Percentiles rank a stretch among this genome's conserved stretches.
Evolutionary conservation across 2,797 vertebrate species (phyloP).

Genomic region (Alosa sapidissima): DNA sequence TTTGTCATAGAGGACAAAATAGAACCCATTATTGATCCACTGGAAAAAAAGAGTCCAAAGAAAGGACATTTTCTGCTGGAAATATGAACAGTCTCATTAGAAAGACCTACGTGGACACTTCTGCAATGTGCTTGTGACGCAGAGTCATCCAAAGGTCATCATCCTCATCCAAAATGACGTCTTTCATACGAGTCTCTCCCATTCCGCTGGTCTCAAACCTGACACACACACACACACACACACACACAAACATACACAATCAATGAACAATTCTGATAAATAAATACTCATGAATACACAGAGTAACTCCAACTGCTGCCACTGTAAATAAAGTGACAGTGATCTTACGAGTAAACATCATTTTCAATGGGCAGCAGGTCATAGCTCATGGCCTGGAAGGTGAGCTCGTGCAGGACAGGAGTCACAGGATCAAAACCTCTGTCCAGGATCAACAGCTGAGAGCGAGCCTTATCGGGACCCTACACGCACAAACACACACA

Average conservation of each 20-base stretch:
- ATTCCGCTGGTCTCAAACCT: slow-evolving; percentile 97
- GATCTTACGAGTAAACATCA: slow-evolving; percentile 88
- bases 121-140: slow-evolving; percentile 96
- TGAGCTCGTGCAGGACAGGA: slow-evolving; percentile 91
- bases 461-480: slow-evolving; percentile 95
- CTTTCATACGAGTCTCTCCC: slow-evolving; percentile 88
- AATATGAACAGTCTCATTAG: background rate
- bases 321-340: background rate
- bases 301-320: background rate
- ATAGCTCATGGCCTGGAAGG: slow-evolving; percentile 96
- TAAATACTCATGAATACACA: background rate
- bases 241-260: slow-evolving; percentile 17
- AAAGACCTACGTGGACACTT: slow-evolving; percentile 92
- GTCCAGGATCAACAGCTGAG: slow-evolving; percentile 94
- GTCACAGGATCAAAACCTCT: slow-evolving; percentile 91
- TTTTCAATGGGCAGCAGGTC: slow-evolving; percentile 94
- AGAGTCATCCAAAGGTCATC: slow-evolving; percentile 92
- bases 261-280: background rate
- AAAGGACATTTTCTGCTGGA: background rate
- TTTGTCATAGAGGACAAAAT: background rate
- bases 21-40: background rate
- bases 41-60: background rate
- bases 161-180: slow-evolving; percentile 93
- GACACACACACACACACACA: slow-evolving; percentile 25
- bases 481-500: slow-evolving; percentile 54